phyloP scores from a whole-genome alignment of 2,888 invertebrate genomes.

The Beris morrisii region DNA sequence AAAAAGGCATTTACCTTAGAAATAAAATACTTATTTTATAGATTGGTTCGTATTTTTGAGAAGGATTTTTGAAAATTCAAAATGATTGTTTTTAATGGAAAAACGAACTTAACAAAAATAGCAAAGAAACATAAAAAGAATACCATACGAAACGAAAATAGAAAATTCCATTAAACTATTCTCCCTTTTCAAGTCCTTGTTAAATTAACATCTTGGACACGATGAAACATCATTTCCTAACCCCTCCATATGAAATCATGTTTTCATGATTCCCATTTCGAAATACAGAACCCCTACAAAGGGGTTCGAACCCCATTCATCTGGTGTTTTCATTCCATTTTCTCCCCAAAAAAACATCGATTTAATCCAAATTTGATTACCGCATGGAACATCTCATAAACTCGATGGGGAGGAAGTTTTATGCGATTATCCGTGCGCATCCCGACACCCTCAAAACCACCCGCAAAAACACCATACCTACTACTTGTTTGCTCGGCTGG shows the following conservation, averaged over 20 bases:
- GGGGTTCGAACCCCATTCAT: neutral
- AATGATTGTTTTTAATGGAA: no score
- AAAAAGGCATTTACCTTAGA: no score
- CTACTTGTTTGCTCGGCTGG: no score
- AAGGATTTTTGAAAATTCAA: no score
- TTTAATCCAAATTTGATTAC: constrained; percentile 42
- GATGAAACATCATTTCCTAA: neutral
- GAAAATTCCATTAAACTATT: neutral
- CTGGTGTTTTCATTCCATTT: constrained; percentile 24
- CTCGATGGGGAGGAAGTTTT: constrained; percentile 17
- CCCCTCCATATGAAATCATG: constrained; percentile 12
- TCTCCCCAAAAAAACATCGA: constrained; percentile 37
- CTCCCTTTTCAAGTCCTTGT: no score
- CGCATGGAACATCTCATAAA: constrained; percentile 30
- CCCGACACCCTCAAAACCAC: no score
- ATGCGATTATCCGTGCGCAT: constrained; percentile 25
- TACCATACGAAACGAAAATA: neutral
- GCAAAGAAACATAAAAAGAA: no score
- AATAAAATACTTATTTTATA: no score
- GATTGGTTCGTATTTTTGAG: no score
- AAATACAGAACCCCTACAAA: constrained; percentile 4
- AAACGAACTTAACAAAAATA: no score
- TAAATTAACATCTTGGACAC: no score
- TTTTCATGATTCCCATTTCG: constrained; percentile 27
- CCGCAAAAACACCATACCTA: no score